Percentiles rank a stretch among this genome's conserved stretches.
Evolutionary conservation across 2,113 vertebrate species (phyloP).

Genomic region (Pseudolaguvia tuberculata): DNA sequence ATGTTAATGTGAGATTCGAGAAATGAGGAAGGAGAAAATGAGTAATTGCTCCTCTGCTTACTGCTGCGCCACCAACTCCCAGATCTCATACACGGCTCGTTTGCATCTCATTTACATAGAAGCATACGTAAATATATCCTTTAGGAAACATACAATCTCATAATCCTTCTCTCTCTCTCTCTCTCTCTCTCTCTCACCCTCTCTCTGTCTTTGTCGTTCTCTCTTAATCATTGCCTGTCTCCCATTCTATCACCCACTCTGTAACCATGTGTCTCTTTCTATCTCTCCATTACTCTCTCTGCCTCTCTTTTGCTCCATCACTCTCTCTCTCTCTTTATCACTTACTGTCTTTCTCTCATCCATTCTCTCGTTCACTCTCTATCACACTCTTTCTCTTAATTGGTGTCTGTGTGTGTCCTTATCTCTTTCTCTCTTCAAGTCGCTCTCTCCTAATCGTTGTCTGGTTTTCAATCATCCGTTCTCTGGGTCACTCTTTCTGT

Average conservation of each 20-base stretch:
- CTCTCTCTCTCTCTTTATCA: too few species aligned
- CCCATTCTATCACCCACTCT: neutral
- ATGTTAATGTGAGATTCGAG: neutral
- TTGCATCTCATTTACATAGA: constrained; percentile 4
- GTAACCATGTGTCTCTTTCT: neutral
- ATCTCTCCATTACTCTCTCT: neutral
- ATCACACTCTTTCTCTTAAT: constrained; percentile 25
- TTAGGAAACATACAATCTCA: neutral
- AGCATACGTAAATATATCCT: constrained; percentile 3
- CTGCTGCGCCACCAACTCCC: neutral
- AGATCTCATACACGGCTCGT: neutral
- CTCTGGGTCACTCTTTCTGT: constrained; percentile 18
- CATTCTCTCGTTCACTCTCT: too few species aligned
- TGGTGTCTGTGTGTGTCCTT: neutral
- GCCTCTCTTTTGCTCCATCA: constrained; percentile 1
- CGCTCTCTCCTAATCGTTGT: neutral
- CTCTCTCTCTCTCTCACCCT: neutral
- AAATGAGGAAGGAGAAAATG: neutral
- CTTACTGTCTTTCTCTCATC: too few species aligned
- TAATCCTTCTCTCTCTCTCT: neutral
- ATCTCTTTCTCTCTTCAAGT: constrained; percentile 8
- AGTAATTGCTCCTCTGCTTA: constrained; percentile 6
- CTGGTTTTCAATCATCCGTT: too few species aligned
- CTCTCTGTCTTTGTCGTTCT: neutral
- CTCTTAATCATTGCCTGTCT: too few species aligned